These are phyloP conservation scores for Dyspetes luteomarginatus DNA, from an alignment of 2,888 invertebrate genomes.

Conservation along the genomic window DNA sequence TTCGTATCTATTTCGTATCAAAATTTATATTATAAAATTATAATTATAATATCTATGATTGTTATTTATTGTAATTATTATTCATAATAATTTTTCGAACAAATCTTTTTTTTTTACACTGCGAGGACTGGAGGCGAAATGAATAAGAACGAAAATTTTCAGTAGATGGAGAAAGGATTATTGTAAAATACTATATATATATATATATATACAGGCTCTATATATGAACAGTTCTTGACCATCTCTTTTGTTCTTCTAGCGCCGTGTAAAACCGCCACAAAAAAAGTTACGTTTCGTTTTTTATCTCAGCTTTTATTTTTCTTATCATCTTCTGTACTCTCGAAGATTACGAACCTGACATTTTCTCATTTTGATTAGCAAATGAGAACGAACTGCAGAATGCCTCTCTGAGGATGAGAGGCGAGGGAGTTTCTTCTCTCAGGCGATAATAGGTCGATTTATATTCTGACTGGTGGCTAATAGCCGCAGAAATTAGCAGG, in stretches of 20 bases:
- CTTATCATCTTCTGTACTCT: conserved; percentile 50
- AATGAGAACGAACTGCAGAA: conserved; percentile 59
- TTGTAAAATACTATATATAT: neutral
- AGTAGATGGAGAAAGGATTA: no score
- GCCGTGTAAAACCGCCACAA: neutral
- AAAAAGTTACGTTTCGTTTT: conserved; percentile 13
- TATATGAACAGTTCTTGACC: neutral
- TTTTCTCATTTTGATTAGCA: conserved; percentile 68
- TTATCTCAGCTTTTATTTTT: conserved; percentile 8
- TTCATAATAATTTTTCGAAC: no score
- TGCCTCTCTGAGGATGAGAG: conserved; percentile 34
- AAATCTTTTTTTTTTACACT: no score
- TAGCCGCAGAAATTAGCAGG: conserved; percentile 78
- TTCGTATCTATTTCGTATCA: no score
- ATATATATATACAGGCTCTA: neutral
- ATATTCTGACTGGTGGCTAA: conserved; percentile 79
- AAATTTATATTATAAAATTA: no score
- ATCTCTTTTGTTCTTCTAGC: neutral
- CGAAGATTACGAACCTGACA: conserved; percentile 63
- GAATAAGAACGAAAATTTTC: no score
- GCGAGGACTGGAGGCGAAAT: no score
- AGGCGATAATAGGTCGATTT: conserved; percentile 77
- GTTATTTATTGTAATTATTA: no score
- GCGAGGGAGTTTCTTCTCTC: conserved; percentile 56
- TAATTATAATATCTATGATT: no score